Evolutionary conservation across 2,797 vertebrate species (phyloP).

Genomic region (Halcyon leucocephala): DNA sequence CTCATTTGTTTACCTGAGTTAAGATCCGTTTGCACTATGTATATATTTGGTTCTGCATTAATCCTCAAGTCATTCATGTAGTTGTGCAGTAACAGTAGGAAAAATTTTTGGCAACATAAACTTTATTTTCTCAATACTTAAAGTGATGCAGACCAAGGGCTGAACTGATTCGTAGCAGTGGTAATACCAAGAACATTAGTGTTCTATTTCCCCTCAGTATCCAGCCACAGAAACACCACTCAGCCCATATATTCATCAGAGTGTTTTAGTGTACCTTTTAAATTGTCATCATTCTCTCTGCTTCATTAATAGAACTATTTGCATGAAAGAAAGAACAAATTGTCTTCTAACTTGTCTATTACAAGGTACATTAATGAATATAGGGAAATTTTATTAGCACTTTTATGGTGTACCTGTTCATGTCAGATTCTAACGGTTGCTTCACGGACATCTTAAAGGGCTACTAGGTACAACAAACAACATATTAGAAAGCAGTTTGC

Average conservation of each 20-base stretch:
- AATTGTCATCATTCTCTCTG: conserved; percentile 53
- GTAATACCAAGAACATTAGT: neutral
- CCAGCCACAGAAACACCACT: neutral
- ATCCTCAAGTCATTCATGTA: neutral
- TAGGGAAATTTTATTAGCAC: conserved; percentile 31
- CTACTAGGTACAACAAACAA: conserved; percentile 14
- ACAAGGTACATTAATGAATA: conserved; percentile 65
- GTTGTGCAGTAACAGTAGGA: neutral
- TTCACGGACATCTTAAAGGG: neutral
- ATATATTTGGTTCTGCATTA: neutral
- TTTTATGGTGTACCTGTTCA: conserved; percentile 1
- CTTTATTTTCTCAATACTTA: neutral
- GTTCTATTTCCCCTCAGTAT: neutral
- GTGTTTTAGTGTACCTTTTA: conserved; percentile 58
- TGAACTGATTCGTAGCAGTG: neutral
- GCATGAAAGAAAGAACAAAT: conserved; percentile 63
- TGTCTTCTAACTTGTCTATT: conserved; percentile 59
- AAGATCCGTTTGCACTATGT: neutral
- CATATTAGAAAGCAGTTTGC: neutral
- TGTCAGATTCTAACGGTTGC: neutral
- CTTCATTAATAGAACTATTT: conserved; percentile 61
- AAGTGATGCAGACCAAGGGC: neutral
- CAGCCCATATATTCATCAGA: conserved; percentile 42
- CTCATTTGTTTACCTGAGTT: neutral
- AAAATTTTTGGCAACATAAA: fast-evolving